Base-by-base conservation (phyloP, 2,888 invertebrate genomes). In the Macrophya annulata region DNA sequence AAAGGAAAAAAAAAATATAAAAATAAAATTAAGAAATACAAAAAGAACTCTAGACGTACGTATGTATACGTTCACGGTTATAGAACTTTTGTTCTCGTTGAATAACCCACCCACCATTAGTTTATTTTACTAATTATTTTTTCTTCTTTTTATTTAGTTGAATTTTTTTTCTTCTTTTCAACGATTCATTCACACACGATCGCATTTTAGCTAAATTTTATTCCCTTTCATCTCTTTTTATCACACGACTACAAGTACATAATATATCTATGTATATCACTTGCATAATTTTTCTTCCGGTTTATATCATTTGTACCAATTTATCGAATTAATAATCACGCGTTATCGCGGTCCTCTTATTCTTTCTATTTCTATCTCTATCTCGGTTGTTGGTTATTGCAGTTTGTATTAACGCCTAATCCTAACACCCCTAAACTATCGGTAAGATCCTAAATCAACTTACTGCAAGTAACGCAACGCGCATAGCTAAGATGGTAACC, bases 361-460 rank as follows among this genome's bases (percentile, higher is more conserved):
- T 74, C 65, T 77, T 86, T 62, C 87, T n/a, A n/a, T n/a, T n/a
- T 40, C 62, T n/a, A n/a, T n/a, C 21, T 62, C n/a, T 88, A n/a
- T n/a, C 40, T 43, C 71, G 71, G 37, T 71, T 71, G 40, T 71
- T 71, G 40, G 40, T 76, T 89, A 87, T 85, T 88, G 76, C 76
- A 48, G 76, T 76, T 76, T 76, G 76, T 40, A 86, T 87, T 89
- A 86, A 87, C 88, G 83, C 81, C 86, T 86, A 89, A 88, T 89
- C 89, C 83, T 86, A 85, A 88, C 88, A 85, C 87, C 86, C 85
- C 85, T 84, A 59, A 86, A 85, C 87, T 79, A 86, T 86, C 86
- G 85, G 77, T 15, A 40, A 74, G 71, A 86, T 88, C 89, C 89
- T 89, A 89, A 89, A 88, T 88, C 89, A 89, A 88, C 88, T 40